Conservation (phyloP, 2,888 invertebrate genomes). For the Oxystoma pomonae region DNA sequence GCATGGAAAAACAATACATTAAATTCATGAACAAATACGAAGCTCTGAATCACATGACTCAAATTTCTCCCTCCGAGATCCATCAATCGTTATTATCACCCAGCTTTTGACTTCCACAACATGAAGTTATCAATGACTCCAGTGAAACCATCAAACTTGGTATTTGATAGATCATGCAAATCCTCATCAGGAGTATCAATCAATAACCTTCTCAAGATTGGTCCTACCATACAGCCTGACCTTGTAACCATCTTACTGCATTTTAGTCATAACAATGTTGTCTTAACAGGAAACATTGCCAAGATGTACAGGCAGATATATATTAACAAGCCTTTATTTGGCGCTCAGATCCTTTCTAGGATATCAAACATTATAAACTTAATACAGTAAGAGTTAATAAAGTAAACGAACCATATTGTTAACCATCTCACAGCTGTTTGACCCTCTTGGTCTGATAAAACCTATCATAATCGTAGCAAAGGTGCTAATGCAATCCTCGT, state of each 20-base stretch:
- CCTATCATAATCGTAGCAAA: slow-evolving; percentile 16
- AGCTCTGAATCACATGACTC: background rate
- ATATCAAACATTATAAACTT: slow-evolving; percentile 11
- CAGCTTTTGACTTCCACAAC: background rate
- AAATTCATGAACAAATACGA: background rate
- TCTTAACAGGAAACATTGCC: slow-evolving; percentile 6
- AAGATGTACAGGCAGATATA: slow-evolving; percentile 11
- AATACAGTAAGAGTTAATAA: slow-evolving; percentile 16
- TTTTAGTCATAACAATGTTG: slow-evolving; percentile 6
- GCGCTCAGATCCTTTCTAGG: too few species aligned
- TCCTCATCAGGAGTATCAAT: background rate
- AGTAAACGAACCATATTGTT: too few species aligned
- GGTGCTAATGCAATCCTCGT: slow-evolving; percentile 17
- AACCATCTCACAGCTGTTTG: slow-evolving; percentile 19
- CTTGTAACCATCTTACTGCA: slow-evolving; percentile 4
- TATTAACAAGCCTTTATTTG: too few species aligned
- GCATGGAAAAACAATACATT: background rate
- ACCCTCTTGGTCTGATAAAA: slow-evolving; percentile 19
- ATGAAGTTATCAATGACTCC: background rate
- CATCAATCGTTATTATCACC: too few species aligned
- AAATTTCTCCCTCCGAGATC: too few species aligned
- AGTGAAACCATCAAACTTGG: background rate
- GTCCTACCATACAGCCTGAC: background rate
- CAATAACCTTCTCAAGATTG: background rate
- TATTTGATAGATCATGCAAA: background rate